Percentiles rank a stretch among this genome's conserved stretches.
These are phyloP conservation scores for Eulemur rubriventer DNA, from an alignment of 2,797 vertebrate genomes.

Conservation along the genomic window DNA sequence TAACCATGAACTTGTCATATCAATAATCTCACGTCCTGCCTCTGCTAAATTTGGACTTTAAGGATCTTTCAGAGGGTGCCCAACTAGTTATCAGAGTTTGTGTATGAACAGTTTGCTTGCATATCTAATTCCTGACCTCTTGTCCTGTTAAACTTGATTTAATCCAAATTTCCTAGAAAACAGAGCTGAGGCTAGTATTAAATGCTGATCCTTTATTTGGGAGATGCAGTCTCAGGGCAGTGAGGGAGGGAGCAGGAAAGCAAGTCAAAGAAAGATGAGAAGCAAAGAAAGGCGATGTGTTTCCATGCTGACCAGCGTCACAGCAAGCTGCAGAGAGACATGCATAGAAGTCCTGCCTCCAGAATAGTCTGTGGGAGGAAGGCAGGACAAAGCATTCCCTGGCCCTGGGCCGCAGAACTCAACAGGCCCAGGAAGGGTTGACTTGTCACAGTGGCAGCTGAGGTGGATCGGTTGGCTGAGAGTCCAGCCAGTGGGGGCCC, in stretches of 20 bases:
- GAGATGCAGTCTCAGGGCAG: background rate
- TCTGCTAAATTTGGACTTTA: background rate
- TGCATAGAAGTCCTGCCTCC: background rate
- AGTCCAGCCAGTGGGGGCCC: no score
- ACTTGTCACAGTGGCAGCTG: background rate
- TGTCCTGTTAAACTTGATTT: background rate
- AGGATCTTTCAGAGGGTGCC: background rate
- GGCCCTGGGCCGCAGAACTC: background rate
- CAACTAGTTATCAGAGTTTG: background rate
- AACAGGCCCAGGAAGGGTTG: background rate
- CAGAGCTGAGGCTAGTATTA: background rate
- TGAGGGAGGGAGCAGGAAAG: background rate
- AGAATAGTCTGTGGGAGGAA: background rate
- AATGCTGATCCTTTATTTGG: background rate
- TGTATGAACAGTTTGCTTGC: background rate
- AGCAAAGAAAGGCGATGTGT: background rate
- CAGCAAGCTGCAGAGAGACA: no score
- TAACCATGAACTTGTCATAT: background rate
- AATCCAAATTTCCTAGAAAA: background rate
- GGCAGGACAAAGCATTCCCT: background rate
- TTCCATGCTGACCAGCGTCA: background rate
- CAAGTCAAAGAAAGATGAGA: background rate
- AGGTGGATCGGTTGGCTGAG: background rate
- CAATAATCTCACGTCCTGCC: no score
- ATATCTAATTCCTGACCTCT: background rate